Evolutionary conservation across 2,888 invertebrate species (phyloP), one percentile per base, ranked within the genome.

Genomic region (Dugesia japonica): DNA sequence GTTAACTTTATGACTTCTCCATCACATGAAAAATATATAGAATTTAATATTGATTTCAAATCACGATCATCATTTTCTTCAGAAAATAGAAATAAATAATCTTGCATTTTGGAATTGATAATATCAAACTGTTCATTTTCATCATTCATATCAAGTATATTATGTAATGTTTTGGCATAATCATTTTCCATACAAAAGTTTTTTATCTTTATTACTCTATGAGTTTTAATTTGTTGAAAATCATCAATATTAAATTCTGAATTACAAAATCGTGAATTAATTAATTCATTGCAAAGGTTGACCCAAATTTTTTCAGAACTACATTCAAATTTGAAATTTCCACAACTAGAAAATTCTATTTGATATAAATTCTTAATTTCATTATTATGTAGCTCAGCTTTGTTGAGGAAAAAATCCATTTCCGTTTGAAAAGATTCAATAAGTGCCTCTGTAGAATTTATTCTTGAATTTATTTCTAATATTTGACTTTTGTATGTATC

Each of bases 71-170:
- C 76, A n/a, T n/a, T n/a, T 1, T 77, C 77, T 27, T 75, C 82
- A 82, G 82, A 83, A 77, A 82, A 82, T 82, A 83, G 83, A 79
- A 84, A 85, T 77, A 85, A 79, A 78, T 84, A 85, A 79, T 85
- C 85, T 77, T 84, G 77, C 13, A 79, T 76, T 27, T 78, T 79
- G 38, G 75, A 77, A 42, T 38, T 33, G 26, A 26, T 17, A n/a
- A 33, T 13, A 1, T 77, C 77, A 17, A 75, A 4, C 17, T 74
- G 26, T 76, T 72, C 76, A 56, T 72, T 15, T 42, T 42, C 75
- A 13, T 75, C 78, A 20, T 80, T 78, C 13, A 84, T 79, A 79
- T 84, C 83, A 81, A 83, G 84, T 71, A 81, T 78, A n/a, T 79
- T 78, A 1, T 82, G 79, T 31, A 84, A 79, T 74, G 83, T 82